These are phyloP conservation scores for Heterotis niloticus DNA, from an alignment of 2,113 vertebrate species.

Conservation along the genomic window DNA sequence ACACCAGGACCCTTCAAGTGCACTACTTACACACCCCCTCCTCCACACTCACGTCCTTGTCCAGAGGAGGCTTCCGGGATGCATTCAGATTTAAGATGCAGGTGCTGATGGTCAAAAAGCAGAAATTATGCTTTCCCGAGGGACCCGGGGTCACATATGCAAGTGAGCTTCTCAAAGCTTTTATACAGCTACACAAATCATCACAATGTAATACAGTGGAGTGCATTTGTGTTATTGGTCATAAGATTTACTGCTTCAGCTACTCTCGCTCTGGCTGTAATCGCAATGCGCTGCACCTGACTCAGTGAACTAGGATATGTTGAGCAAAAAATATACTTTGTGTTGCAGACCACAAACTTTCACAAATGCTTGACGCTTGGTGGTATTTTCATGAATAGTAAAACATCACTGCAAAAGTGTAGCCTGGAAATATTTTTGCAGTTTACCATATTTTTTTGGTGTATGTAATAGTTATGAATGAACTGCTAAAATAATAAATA, in stretches of 20 bases:
- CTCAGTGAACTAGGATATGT: neutral
- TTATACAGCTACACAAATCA: slow-evolving; percentile 9
- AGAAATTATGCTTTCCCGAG: neutral
- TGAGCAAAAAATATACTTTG: neutral
- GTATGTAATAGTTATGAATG: no score
- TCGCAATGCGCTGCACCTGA: neutral
- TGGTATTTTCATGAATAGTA: neutral
- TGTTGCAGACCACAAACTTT: no score
- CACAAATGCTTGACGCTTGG: neutral
- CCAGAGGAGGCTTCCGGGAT: neutral
- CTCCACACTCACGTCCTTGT: no score
- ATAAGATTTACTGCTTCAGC: neutral
- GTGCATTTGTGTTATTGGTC: slow-evolving; percentile 2
- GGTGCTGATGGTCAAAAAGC: no score
- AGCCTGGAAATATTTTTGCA: neutral
- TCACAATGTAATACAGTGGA: neutral
- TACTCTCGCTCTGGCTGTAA: neutral
- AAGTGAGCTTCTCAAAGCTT: slow-evolving; percentile 4
- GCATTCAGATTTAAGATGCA: neutral
- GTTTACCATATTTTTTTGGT: no score
- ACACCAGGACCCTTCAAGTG: no score
- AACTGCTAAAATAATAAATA: no score
- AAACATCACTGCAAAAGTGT: slow-evolving; percentile 8
- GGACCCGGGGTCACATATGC: neutral
- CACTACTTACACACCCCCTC: no score